Evolutionary conservation across 2,113 vertebrate species (phyloP).

Genomic region (Salvelinus alpinus): DNA sequence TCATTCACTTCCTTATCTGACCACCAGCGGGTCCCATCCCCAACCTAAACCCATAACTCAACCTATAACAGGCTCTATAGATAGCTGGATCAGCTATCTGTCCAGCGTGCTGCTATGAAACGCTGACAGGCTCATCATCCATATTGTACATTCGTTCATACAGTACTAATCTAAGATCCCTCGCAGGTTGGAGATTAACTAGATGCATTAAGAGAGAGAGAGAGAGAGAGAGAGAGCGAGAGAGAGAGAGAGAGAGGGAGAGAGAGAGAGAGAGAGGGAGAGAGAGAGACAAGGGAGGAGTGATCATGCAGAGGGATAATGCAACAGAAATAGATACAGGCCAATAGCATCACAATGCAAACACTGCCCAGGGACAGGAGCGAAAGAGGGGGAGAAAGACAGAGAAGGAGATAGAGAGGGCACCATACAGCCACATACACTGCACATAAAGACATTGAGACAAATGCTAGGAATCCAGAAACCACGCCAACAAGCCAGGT

Average conservation of each 20-base stretch:
- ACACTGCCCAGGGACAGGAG: conserved; percentile 22
- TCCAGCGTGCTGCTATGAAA: conserved; percentile 36
- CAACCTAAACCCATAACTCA: not conserved
- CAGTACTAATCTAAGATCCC: not conserved
- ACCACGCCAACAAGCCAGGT: too few species aligned
- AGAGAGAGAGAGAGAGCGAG: not conserved
- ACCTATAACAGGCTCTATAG: not conserved
- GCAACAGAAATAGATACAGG: conserved; percentile 61
- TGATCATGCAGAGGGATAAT: conserved; percentile 50
- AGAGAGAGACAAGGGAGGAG: not conserved
- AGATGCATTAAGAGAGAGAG: conserved; percentile 5
- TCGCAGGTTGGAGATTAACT: conserved; percentile 56
- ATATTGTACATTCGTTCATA: not conserved
- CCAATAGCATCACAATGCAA: conserved; percentile 46
- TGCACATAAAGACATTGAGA: not conserved
- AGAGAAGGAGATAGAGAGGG: not conserved
- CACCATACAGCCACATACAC: not conserved
- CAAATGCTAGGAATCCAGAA: too few species aligned
- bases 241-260: too few species aligned
- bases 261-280: not conserved
- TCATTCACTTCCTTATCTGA: too few species aligned
- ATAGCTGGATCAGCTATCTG: not conserved
- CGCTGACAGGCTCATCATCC: conserved; percentile 46
- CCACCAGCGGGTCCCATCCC: too few species aligned
- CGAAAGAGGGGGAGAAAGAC: conserved; percentile 11